Evolutionary conservation across 1,140 invertebrate species (phyloP), one percentile per base, ranked within the genome.

Genomic region (Listronotus bonariensis): DNA sequence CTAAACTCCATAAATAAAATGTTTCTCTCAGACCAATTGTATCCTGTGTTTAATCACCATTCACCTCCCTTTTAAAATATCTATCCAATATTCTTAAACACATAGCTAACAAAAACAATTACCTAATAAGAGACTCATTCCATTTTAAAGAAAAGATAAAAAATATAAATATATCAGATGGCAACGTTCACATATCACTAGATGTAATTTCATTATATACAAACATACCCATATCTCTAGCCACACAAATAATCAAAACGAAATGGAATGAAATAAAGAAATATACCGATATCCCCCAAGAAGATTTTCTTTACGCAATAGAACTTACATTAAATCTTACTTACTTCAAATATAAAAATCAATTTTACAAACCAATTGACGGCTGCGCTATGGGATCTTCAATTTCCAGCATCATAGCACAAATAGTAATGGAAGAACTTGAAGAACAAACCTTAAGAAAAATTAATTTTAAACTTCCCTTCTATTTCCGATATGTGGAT

Each of bases 191-290:
- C 1, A 52, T 52, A 20, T 61, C 59, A 0, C 32, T 61, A 1
- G 36, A 61, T 43, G 49, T 53, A 9, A 17, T 42, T 12, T 61
- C 48, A 0, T 34, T 51, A 18, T 36, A 36, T 4, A 36, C 34
- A 4, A 36, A 36, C 11, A 12, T 36, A 3, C 8, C 34, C 1
- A 36, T 17, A 40, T 8, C 1, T n/a, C 26, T 52, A 0, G 34
- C 32, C 8, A 41, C 4, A 41, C 9, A 52, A 26, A 41, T 52
- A 8, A 61, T 59, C 2, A 61, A 5, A 52, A 41, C 36, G 6
- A 61, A 61, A 38, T 61, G 46, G 46, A 52, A 20, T 42, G 17
- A 53, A 9, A 51, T 61, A 11, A 31, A 61, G 52, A 61, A 61
- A 34, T 31, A 52, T 36, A 52, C 45, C 12, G 7, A 17, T 9